Evolutionary conservation across 1,140 invertebrate genomes (phyloP).

Genomic region (Drosophila arizonae): DNA sequence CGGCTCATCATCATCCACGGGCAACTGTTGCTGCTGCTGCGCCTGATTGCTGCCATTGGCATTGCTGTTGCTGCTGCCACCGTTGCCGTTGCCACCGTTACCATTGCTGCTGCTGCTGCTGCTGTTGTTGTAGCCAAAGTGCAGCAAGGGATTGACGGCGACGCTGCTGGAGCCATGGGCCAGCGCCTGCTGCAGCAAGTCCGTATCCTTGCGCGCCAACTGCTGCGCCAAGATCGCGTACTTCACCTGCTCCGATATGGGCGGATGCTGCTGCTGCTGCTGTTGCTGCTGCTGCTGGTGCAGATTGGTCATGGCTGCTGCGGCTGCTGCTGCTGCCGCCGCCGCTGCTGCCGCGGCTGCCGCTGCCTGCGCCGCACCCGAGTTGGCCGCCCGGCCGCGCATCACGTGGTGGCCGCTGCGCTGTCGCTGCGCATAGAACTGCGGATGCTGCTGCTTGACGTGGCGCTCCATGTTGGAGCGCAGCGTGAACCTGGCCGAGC

Average conservation of each 20-base stretch:
- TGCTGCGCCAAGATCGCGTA: slow-evolving; percentile 91
- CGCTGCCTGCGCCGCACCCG: slow-evolving; percentile 42
- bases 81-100: neutral
- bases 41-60: neutral
- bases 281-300: slow-evolving; percentile 14
- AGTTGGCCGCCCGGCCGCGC: slow-evolving; percentile 78
- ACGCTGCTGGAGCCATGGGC: slow-evolving; percentile 76
- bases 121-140: slow-evolving; percentile 39
- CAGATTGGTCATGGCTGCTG: slow-evolving; percentile 38
- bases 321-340: slow-evolving; percentile 43
- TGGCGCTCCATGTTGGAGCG: slow-evolving; percentile 97
- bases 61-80: neutral
- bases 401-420: slow-evolving; percentile 80
- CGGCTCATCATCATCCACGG: slow-evolving; percentile 82
- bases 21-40: neutral
- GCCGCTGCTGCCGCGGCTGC: slow-evolving; percentile 52
- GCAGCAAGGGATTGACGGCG: slow-evolving; percentile 55
- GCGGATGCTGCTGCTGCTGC: slow-evolving; percentile 22
- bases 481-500: slow-evolving; percentile 93
- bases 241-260: slow-evolving; percentile 89
- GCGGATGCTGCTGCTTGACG: slow-evolving; percentile 96
- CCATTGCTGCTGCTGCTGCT: neutral
- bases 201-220: slow-evolving; percentile 83
- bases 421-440: slow-evolving; percentile 91
- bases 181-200: slow-evolving; percentile 82